phyloP scores from a whole-genome alignment of 2,113 vertebrate genomes.

The Cyprinodon brontotheroides region DNA sequence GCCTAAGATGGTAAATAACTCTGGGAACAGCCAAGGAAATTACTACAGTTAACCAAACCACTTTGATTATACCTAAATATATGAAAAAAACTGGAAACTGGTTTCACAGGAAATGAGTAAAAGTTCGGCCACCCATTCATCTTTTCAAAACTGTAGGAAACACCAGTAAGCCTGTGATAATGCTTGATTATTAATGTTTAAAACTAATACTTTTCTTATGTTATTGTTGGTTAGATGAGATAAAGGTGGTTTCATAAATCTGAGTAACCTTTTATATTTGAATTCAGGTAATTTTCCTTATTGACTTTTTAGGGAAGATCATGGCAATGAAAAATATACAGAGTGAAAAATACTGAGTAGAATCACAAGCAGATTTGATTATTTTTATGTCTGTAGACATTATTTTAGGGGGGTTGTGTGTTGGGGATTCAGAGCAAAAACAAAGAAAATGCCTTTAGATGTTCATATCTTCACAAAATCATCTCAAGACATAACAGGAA shows the following conservation, averaged over 20 bases:
- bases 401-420: conserved; percentile 1
- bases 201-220: too few species aligned
- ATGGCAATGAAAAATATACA: not conserved
- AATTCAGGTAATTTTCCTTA: not conserved
- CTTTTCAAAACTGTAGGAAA: too few species aligned
- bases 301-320: not conserved
- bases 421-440: not conserved
- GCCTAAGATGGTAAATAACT: too few species aligned
- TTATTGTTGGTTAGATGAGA: too few species aligned
- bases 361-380: not conserved
- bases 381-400: conserved; percentile 4
- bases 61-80: too few species aligned
- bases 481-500: conserved; percentile 1
- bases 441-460: conserved; percentile 6
- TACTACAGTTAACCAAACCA: too few species aligned
- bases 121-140: too few species aligned
- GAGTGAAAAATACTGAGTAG: not conserved
- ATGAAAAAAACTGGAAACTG: too few species aligned
- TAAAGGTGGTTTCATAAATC: not conserved
- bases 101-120: too few species aligned
- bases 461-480: not conserved
- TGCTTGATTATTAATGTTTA: not conserved
- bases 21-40: too few species aligned
- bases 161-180: not conserved
- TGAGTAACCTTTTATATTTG: not conserved